Percentiles rank a stretch among this genome's conserved stretches.
Evolutionary conservation across 2,113 vertebrate genomes (phyloP).

Genomic region (Channa argus): DNA sequence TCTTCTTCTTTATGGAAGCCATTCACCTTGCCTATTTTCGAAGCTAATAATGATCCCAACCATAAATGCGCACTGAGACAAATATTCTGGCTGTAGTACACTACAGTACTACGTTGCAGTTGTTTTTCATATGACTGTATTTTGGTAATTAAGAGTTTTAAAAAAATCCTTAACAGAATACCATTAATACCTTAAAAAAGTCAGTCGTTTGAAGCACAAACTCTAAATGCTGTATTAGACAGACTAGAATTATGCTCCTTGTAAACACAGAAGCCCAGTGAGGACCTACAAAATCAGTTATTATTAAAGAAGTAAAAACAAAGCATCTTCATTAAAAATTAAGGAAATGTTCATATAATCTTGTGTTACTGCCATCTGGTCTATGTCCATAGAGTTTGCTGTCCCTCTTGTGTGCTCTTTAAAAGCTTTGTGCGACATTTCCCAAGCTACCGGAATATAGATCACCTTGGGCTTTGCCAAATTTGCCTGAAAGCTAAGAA

Average conservation of each 20-base stretch:
- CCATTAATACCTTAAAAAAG: neutral
- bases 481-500: slow-evolving; percentile 14
- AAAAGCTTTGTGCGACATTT: slow-evolving; percentile 32
- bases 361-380: slow-evolving; percentile 5
- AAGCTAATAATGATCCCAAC: neutral
- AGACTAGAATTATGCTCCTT: neutral
- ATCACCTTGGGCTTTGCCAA: slow-evolving; percentile 20
- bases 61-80: neutral
- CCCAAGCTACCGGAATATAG: slow-evolving; percentile 34
- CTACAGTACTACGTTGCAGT: no score
- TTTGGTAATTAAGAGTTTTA: neutral
- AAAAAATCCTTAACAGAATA: neutral
- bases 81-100: neutral
- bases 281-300: neutral
- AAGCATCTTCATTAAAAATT: slow-evolving; percentile 12
- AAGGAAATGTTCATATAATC: slow-evolving; percentile 2
- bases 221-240: neutral
- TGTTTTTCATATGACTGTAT: neutral
- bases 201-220: neutral
- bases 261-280: neutral
- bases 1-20: neutral
- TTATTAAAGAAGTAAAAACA: slow-evolving; percentile 19
- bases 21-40: neutral
- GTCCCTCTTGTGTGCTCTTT: slow-evolving; percentile 12
- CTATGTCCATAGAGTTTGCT: neutral